Evolutionary conservation across 2,888 invertebrate genomes (phyloP).

Genomic region (Drosophila borborema): DNA sequence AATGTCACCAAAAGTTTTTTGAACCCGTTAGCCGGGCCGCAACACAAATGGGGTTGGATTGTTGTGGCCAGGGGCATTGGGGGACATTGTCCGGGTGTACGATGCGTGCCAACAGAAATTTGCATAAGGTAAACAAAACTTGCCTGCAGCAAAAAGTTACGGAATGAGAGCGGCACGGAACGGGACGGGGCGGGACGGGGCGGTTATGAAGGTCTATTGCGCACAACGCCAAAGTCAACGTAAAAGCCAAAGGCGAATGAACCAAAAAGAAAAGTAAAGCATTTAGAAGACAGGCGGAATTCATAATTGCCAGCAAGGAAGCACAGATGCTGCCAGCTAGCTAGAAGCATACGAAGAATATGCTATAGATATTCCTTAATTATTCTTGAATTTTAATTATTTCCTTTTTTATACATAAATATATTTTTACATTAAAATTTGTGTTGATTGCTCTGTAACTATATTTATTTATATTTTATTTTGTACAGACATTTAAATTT

Average conservation of each 20-base stretch:
- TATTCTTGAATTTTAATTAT: background rate
- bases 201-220: background rate
- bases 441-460: too few relatives aligned
- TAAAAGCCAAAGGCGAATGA: slow-evolving; percentile 48
- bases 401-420: too few relatives aligned
- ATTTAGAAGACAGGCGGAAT: background rate
- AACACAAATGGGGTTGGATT: slow-evolving; percentile 10
- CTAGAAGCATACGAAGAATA: background rate
- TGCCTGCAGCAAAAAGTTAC: slow-evolving; percentile 1
- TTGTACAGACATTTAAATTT: too few relatives aligned
- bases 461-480: too few relatives aligned
- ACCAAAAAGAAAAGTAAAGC: slow-evolving; percentile 21
- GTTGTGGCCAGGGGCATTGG: background rate
- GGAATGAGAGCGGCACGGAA: background rate
- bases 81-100: slow-evolving; percentile 18
- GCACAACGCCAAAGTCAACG: background rate
- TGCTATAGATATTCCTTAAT: background rate
- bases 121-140: slow-evolving; percentile 64
- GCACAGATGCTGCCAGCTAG: background rate
- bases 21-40: slow-evolving; percentile 55
- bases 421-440: too few relatives aligned
- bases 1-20: slow-evolving; percentile 78
- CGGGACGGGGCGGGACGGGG: background rate
- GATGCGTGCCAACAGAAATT: slow-evolving; percentile 49
- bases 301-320: background rate